Evolutionary conservation across 2,113 vertebrate genomes (phyloP).

Genomic region (Menura novaehollandiae): DNA sequence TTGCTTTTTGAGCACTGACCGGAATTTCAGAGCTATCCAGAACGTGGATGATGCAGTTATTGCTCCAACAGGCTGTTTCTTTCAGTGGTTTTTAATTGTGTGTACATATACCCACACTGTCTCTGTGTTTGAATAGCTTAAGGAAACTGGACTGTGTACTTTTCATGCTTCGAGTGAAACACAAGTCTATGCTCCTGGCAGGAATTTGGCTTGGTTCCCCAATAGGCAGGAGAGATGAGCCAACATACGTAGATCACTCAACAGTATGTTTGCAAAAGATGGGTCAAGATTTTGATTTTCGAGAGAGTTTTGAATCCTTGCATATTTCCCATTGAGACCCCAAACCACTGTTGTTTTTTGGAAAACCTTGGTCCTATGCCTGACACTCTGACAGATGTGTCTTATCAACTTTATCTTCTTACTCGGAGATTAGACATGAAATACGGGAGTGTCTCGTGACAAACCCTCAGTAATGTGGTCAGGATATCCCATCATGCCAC

Average conservation of each 20-base stretch:
- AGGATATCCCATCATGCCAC: not conserved
- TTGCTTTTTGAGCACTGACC: not conserved
- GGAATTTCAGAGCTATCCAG: not conserved
- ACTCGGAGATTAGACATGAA: not conserved
- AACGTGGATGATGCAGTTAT: not conserved
- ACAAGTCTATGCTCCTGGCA: not conserved
- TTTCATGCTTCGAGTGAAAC: not conserved
- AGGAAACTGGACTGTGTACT: not conserved
- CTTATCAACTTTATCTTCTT: not conserved
- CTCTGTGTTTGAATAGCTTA: not conserved
- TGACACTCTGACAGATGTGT: not conserved
- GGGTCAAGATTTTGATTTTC: not conserved
- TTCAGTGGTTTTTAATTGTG: not conserved
- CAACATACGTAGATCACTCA: not conserved
- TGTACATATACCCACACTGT: not conserved
- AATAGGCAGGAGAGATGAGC: not conserved
- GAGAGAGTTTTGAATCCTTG: not conserved
- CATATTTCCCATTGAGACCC: not conserved
- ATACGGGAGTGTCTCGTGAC: not conserved
- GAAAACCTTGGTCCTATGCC: not conserved
- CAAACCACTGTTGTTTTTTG: not conserved
- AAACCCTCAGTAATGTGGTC: not conserved
- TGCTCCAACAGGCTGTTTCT: not conserved
- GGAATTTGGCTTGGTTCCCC: constrained; percentile 4
- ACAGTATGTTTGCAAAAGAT: not conserved